Evolutionary conservation across 2,113 vertebrate genomes (phyloP).

Genomic region (Mandrillus leucophaeus): DNA sequence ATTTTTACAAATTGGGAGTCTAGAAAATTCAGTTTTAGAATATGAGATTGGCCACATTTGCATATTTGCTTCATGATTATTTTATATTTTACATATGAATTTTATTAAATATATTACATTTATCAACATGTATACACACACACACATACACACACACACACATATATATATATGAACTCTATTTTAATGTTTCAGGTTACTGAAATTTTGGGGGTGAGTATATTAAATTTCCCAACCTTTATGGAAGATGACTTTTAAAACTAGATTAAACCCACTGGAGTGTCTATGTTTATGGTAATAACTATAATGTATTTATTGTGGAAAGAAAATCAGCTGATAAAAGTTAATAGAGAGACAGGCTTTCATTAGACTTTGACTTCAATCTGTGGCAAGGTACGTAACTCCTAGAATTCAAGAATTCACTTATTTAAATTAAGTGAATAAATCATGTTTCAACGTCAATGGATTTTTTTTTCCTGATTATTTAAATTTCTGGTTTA

Average conservation of each 20-base stretch:
- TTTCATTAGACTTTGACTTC: background rate
- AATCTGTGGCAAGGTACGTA: background rate
- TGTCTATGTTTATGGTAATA: background rate
- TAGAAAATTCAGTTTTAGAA: background rate
- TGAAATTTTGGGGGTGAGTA: background rate
- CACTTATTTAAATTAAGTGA: background rate
- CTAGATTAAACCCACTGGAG: background rate
- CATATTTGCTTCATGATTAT: background rate
- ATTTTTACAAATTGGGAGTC: background rate
- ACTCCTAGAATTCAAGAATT: background rate
- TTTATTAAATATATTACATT: background rate
- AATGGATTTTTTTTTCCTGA: background rate
- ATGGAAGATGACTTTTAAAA: background rate
- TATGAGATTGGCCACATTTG: background rate
- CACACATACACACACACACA: background rate
- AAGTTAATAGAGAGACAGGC: background rate
- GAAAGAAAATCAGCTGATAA: background rate
- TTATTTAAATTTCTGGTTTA: constrained; percentile 28
- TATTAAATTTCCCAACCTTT: background rate
- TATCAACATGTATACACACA: too few relatives aligned
- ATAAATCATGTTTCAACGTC: background rate
- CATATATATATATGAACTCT: background rate
- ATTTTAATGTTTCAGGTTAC: background rate
- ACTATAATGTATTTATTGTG: background rate
- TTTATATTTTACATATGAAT: background rate